Evolutionary conservation across 2,888 invertebrate species (phyloP).

Genomic region (Ametastegia equiseti): DNA sequence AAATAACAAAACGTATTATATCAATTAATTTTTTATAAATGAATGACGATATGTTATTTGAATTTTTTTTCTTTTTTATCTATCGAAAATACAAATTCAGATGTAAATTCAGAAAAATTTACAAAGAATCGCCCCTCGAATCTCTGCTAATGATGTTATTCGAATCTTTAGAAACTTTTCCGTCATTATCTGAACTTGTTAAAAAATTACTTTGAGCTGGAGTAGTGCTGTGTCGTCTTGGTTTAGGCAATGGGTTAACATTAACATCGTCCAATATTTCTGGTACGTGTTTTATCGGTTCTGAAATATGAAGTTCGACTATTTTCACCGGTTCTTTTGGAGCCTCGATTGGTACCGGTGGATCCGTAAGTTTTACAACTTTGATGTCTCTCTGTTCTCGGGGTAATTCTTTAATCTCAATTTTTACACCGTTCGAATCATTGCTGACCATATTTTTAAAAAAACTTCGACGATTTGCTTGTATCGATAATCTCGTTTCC

Average conservation of each 20-base stretch:
- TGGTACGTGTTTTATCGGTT: slow-evolving; percentile 74
- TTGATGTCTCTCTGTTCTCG: slow-evolving; percentile 67
- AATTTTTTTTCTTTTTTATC: too few relatives aligned
- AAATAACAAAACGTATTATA: too few relatives aligned
- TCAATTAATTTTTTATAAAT: too few relatives aligned
- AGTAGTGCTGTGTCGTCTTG: slow-evolving; percentile 76
- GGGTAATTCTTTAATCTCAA: slow-evolving; percentile 68
- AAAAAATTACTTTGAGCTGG: slow-evolving; percentile 45
- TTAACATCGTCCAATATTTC: slow-evolving; percentile 59
- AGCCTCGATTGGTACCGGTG: slow-evolving; percentile 59
- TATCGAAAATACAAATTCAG: too few relatives aligned
- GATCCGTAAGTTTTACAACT: slow-evolving; percentile 66
- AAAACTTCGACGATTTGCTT: slow-evolving; percentile 66
- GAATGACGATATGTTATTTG: too few relatives aligned
- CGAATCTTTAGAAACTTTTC: slow-evolving; percentile 28
- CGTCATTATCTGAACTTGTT: slow-evolving; percentile 32
- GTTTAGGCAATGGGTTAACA: slow-evolving; percentile 79
- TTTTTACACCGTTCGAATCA: slow-evolving; percentile 59
- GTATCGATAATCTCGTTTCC: slow-evolving; percentile 61
- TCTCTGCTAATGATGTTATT: slow-evolving; percentile 57
- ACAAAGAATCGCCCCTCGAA: too few relatives aligned
- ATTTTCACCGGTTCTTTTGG: slow-evolving; percentile 66
- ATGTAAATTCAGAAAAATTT: too few relatives aligned
- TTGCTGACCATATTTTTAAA: slow-evolving; percentile 65
- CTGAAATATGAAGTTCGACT: slow-evolving; percentile 79